Evolutionary conservation across 1,140 invertebrate species (phyloP).

Genomic region (Tetragonula clypearis): DNA sequence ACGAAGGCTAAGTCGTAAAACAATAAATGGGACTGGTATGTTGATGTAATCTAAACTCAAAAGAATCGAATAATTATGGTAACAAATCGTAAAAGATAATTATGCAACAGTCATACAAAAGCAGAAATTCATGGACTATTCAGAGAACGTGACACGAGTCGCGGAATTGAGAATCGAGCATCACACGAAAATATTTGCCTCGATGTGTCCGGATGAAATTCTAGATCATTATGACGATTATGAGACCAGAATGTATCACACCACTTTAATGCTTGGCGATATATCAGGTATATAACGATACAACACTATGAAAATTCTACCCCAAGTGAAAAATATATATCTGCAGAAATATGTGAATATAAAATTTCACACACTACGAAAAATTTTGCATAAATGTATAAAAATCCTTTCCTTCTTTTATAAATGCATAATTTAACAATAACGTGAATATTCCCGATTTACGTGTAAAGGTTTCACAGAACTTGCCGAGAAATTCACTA

Average conservation of each 20-base stretch:
- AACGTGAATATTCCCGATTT: background rate
- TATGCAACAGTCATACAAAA: background rate
- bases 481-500: conserved; percentile 85
- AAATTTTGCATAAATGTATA: too few relatives aligned
- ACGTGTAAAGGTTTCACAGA: conserved; percentile 83
- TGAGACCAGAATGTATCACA: conserved; percentile 81
- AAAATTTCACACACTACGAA: background rate
- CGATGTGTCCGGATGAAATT: conserved; percentile 85
- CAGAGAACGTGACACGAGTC: background rate
- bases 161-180: conserved; percentile 44
- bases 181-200: conserved; percentile 83
- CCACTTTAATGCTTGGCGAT: conserved; percentile 84
- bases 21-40: background rate
- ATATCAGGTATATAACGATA: conserved; percentile 83
- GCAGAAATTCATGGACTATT: too few relatives aligned
- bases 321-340: background rate
- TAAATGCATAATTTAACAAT: background rate
- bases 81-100: background rate
- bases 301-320: background rate
- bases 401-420: too few relatives aligned
- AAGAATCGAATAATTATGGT: too few relatives aligned
- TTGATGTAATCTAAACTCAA: background rate
- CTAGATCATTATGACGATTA: conserved; percentile 83
- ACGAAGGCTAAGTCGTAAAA: background rate
- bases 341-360: background rate